Evolutionary conservation across 1,140 invertebrate species (phyloP).

Genomic region (Scaptomyza montana): DNA sequence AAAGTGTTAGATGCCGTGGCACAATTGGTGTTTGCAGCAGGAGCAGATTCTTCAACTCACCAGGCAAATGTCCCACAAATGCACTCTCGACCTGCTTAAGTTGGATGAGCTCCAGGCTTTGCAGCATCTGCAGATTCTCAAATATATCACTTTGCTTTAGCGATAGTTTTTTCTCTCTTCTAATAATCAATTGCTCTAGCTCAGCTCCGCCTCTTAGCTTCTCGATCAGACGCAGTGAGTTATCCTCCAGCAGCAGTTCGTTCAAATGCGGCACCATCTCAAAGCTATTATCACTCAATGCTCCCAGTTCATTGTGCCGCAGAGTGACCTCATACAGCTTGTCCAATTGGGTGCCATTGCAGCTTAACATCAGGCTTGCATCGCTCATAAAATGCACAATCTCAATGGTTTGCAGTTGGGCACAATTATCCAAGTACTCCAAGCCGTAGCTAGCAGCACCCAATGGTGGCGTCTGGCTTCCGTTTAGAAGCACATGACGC

Average conservation of each 20-base stretch:
- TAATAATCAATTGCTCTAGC: conserved; percentile 29
- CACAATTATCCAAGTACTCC: conserved; percentile 71
- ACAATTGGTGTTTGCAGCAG: conserved; percentile 37
- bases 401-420: conserved; percentile 39
- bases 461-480: conserved; percentile 59
- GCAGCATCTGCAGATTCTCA: conserved; percentile 9
- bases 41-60: conserved; percentile 18
- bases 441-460: conserved; percentile 61
- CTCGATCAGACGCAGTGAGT: conserved; percentile 50
- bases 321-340: conserved; percentile 27
- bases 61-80: conserved; percentile 19
- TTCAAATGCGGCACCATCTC: conserved; percentile 50
- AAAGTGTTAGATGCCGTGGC: conserved; percentile 4
- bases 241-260: conserved; percentile 35
- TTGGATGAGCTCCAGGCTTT: conserved; percentile 26
- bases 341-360: conserved; percentile 16
- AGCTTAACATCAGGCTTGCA: conserved; percentile 31
- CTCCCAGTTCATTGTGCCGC: conserved; percentile 51
- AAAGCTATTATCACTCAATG: conserved; percentile 45
- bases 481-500: conserved; percentile 61
- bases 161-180: conserved; percentile 36
- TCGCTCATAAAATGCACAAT: conserved; percentile 64
- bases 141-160: conserved; percentile 16
- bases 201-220: background rate
- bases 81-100: conserved; percentile 23